Percentiles rank a stretch among this genome's conserved stretches.
phyloP scores from a whole-genome alignment of 2,888 invertebrate genomes.

The Leucophenga montana region DNA sequence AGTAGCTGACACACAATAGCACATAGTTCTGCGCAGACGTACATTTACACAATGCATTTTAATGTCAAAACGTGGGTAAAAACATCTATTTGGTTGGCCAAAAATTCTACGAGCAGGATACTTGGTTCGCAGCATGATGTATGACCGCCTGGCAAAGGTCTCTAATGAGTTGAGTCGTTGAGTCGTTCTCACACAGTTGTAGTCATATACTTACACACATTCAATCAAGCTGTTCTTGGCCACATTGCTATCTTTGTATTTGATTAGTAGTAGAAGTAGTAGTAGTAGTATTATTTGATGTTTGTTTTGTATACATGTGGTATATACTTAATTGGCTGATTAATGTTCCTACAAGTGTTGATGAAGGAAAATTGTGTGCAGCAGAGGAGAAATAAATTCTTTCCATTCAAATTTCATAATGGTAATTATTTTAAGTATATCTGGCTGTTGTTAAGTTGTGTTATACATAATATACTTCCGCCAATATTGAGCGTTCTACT shows the following conservation, averaged over 20 bases:
- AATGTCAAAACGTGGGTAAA: too few species aligned
- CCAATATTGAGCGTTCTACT: too few species aligned
- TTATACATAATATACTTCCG: too few species aligned
- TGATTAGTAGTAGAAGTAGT: too few species aligned
- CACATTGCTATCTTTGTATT: too few species aligned
- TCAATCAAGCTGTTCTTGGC: not conserved
- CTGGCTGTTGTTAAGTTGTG: too few species aligned
- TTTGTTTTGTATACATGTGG: not conserved
- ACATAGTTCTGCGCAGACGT: too few species aligned
- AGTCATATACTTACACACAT: not conserved
- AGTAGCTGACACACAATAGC: not conserved
- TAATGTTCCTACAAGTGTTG: slow-evolving; percentile 4
- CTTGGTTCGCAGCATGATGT: slow-evolving; percentile 10
- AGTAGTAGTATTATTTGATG: too few species aligned
- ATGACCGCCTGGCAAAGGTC: slow-evolving; percentile 20
- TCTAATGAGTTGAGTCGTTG: slow-evolving; percentile 11
- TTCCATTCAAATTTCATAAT: not conserved
- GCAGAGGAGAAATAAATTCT: not conserved
- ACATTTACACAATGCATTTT: too few species aligned
- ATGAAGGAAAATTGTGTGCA: not conserved
- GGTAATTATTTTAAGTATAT: too few species aligned
- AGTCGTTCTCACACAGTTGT: not conserved
- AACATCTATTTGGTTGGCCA: not conserved
- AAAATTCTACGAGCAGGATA: not conserved
- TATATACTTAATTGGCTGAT: not conserved